These are phyloP conservation scores for Vipera ursinii DNA, from an alignment of 2,797 vertebrate species.

Conservation along the genomic window DNA sequence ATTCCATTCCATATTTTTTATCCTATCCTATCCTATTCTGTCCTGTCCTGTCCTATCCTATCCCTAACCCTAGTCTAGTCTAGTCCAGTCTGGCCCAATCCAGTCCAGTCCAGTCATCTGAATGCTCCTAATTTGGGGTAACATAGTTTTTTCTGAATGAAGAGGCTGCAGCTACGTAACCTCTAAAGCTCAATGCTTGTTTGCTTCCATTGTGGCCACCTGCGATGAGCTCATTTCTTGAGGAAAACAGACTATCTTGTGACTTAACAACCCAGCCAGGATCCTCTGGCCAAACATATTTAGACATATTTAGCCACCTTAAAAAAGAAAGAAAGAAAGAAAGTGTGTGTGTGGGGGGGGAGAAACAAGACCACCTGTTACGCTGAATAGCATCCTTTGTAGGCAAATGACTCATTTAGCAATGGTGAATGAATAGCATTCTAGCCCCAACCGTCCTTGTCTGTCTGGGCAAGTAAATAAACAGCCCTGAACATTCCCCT, in stretches of 20 bases:
- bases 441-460: conserved; percentile 44
- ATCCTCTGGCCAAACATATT: neutral
- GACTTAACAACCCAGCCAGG: conserved; percentile 1
- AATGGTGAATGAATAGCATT: conserved; percentile 49
- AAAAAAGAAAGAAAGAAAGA: neutral
- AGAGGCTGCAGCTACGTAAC: neutral
- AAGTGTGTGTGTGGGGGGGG: rapidly evolving
- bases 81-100: too few species aligned
- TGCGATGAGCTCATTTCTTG: neutral
- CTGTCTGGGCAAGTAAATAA: conserved; percentile 54
- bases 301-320: conserved; percentile 32
- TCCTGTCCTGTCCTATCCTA: too few species aligned
- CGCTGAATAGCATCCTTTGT: conserved; percentile 44
- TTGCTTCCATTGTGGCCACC: neutral
- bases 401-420: conserved; percentile 58
- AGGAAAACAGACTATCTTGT: neutral
- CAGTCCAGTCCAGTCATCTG: too few species aligned
- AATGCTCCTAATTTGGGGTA: neutral
- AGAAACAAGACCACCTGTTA: neutral
- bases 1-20: too few species aligned
- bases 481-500: conserved; percentile 43
- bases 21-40: too few species aligned
- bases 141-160: neutral
- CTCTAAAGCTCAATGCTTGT: too few species aligned
- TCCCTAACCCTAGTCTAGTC: too few species aligned